Evolutionary conservation across 2,888 invertebrate genomes (phyloP).

Genomic region (Tipula lateralis): DNA sequence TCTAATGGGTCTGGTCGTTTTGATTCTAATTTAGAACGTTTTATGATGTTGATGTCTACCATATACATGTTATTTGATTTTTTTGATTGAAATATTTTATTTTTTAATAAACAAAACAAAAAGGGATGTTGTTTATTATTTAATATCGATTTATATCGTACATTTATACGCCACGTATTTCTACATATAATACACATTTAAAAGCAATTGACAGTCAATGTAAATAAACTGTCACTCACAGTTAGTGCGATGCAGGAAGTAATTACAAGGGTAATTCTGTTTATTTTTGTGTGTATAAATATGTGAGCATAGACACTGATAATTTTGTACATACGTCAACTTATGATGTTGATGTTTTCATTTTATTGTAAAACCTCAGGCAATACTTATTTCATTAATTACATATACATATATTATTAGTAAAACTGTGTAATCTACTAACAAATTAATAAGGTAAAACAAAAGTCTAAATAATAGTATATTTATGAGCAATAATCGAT

Average conservation of each 20-base stretch:
- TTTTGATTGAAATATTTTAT: too few species aligned
- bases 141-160: too few species aligned
- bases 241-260: not conserved
- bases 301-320: not conserved
- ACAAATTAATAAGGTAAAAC: not conserved
- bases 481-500: too few species aligned
- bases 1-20: not conserved
- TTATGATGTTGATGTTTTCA: not conserved
- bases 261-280: conserved; percentile 11
- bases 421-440: not conserved
- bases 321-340: not conserved
- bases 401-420: not conserved
- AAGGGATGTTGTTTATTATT: not conserved
- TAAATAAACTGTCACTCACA: conserved; percentile 11
- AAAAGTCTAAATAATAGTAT: not conserved
- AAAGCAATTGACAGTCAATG: not conserved
- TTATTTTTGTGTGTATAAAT: not conserved
- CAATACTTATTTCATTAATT: not conserved
- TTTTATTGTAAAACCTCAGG: not conserved
- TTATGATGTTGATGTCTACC: not conserved
- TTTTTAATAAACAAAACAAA: not conserved
- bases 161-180: not conserved
- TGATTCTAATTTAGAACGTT: not conserved
- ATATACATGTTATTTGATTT: not conserved
- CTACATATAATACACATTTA: not conserved